Base-by-base conservation (phyloP, 2,888 invertebrate species). In the Oxyteleia sp. region DNA sequence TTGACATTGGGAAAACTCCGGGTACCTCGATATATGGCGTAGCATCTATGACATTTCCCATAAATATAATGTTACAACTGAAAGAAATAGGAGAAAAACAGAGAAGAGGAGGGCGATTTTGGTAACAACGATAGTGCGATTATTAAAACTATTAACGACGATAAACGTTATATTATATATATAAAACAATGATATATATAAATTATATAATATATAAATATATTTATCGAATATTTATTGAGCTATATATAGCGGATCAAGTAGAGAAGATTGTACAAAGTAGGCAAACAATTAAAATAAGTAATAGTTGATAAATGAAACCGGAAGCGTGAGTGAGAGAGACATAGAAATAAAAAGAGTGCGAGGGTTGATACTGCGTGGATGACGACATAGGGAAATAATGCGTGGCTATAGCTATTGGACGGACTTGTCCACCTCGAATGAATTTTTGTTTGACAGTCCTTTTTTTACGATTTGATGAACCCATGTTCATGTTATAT, bases 191-290 rank as follows among this genome's bases (percentile, higher is more conserved):
- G n/a, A n/a, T n/a, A n/a, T n/a, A n/a, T n/a, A n/a, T n/a, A n/a
- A n/a, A n/a, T n/a, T n/a, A n/a, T n/a, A n/a, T n/a, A n/a, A n/a
- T n/a, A n/a, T n/a, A n/a, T n/a, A n/a, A n/a, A n/a, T n/a, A n/a
- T n/a, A n/a, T n/a, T n/a, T n/a, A n/a, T 92, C 91, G 91, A 92
- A 91, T 91, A 93, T 92, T 91, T 91, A 91, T 91, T 90, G 87
- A 90, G 90, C 88, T 89, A 90, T 87, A 86, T 86, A 86, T 89
- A 89, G 88, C 87, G 71, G 76, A 87, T 86, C 87, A 88, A 88
- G 88, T 92, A 92, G 91, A 85, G 26, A 89, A 87, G 88, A 86
- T 91, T 93, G 92, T 93, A 93, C 92, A 92, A 92, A 92, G 89
- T 90, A 90, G 90, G 81, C 87, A 87, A 87, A 87, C 79, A 76